phyloP scores from a whole-genome alignment of 1,140 invertebrate genomes.

The Ephestia elutella region DNA sequence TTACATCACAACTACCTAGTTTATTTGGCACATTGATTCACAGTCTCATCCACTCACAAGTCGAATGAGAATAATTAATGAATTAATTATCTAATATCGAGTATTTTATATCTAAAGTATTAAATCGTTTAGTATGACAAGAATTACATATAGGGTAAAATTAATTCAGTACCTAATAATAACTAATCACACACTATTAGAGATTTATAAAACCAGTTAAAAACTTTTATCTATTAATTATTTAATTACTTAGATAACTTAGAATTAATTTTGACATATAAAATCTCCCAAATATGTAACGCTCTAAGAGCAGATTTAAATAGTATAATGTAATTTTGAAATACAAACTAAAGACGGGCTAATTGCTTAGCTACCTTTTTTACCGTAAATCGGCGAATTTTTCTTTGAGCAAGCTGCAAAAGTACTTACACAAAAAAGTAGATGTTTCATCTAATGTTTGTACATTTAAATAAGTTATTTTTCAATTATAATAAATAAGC shows the following conservation, averaged over 20 bases:
- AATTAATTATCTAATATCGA: not conserved
- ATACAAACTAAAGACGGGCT: too few relatives aligned
- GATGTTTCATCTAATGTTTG: too few relatives aligned
- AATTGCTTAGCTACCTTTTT: too few relatives aligned
- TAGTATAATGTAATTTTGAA: not conserved
- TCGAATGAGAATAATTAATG: conserved; percentile 10
- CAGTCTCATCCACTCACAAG: conserved; percentile 27
- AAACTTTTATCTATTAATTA: too few relatives aligned
- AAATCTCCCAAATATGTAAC: not conserved
- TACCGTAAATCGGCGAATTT: too few relatives aligned
- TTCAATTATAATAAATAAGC: too few relatives aligned
- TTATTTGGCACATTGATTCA: conserved; percentile 51
- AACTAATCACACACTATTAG: not conserved
- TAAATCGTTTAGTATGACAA: not conserved
- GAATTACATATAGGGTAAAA: not conserved
- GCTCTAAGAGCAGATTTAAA: not conserved
- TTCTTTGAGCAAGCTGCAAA: too few relatives aligned
- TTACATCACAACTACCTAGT: conserved; percentile 12
- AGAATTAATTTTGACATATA: too few relatives aligned
- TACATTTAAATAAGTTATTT: too few relatives aligned
- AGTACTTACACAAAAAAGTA: too few relatives aligned
- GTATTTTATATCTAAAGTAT: not conserved
- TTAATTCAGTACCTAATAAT: not conserved
- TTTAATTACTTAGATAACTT: too few relatives aligned
- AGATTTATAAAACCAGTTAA: too few relatives aligned